Evolutionary conservation across 1,140 invertebrate species (phyloP).

Genomic region (Calliphora vicina): DNA sequence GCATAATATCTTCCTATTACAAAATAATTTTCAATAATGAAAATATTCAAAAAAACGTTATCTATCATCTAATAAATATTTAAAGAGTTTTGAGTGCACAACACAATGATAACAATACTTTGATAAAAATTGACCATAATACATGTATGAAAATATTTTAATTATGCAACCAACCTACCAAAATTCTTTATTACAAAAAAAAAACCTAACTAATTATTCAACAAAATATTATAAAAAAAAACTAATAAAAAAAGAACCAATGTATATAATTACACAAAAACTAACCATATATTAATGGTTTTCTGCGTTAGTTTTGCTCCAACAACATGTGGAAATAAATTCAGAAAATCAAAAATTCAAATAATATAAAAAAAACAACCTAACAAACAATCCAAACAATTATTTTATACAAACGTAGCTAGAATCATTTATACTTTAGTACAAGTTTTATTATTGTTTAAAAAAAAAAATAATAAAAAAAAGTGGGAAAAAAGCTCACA

Average conservation of each 20-base stretch:
- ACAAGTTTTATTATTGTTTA: not conserved
- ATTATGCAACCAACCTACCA: not conserved
- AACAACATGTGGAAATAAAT: not conserved
- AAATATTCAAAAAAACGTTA: no score
- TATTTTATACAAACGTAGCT: constrained; percentile 24
- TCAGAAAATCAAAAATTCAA: not conserved
- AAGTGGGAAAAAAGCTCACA: not conserved
- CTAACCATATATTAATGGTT: not conserved
- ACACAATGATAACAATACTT: not conserved
- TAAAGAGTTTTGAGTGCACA: no score
- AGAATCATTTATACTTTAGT: constrained; percentile 16
- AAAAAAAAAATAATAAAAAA: not conserved
- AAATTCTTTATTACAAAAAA: not conserved
- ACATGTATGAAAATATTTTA: not conserved
- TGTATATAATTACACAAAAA: not conserved
- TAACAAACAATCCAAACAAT: constrained; percentile 7
- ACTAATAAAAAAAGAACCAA: not conserved
- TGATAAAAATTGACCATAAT: not conserved
- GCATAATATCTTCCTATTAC: no score
- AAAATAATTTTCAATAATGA: no score
- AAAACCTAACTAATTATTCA: not conserved
- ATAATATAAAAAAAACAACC: constrained; percentile 15
- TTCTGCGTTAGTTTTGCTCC: not conserved
- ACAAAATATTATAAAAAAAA: not conserved
- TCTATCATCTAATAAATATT: no score